A percentile compares a stretch with the other conserved stretches of the same genome.
These are phyloP conservation scores for Gisinianus flammeolus DNA, from an alignment of 2,888 invertebrate species.

Conservation along the genomic window DNA sequence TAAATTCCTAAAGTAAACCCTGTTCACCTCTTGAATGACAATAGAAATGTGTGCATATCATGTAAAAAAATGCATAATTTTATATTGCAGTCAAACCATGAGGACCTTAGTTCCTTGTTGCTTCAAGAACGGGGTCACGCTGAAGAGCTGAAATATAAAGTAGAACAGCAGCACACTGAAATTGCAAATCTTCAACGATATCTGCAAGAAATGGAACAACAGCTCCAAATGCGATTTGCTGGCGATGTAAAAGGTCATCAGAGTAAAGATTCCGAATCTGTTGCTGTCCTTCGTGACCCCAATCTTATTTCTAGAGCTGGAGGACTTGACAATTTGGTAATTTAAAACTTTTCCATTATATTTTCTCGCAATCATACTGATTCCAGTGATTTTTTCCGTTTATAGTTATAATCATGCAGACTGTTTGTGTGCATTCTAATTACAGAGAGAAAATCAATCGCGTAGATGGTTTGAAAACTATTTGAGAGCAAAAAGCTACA, in stretches of 20 bases:
- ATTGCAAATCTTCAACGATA: not conserved
- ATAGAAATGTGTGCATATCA: no score
- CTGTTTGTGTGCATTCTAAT: not conserved
- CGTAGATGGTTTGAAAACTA: slow-evolving; percentile 62
- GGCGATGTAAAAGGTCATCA: no score
- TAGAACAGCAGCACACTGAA: not conserved
- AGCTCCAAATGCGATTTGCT: not conserved
- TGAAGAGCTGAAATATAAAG: not conserved
- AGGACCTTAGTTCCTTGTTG: not conserved
- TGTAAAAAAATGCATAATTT: no score
- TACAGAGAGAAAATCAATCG: no score
- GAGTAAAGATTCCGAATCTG: not conserved
- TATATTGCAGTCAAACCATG: not conserved
- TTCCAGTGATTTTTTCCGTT: no score
- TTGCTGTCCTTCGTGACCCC: no score
- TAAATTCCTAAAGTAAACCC: not conserved
- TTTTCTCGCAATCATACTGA: no score
- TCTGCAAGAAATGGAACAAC: not conserved
- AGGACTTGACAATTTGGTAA: no score
- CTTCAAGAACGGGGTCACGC: not conserved
- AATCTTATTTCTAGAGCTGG: no score
- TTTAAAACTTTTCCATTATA: no score
- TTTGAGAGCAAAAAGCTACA: slow-evolving; percentile 80
- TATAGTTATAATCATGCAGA: not conserved
- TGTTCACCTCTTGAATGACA: no score